Evolutionary conservation across 2,888 invertebrate species (phyloP).

Genomic region (Scaptodrosophila latifasciaeformis): DNA sequence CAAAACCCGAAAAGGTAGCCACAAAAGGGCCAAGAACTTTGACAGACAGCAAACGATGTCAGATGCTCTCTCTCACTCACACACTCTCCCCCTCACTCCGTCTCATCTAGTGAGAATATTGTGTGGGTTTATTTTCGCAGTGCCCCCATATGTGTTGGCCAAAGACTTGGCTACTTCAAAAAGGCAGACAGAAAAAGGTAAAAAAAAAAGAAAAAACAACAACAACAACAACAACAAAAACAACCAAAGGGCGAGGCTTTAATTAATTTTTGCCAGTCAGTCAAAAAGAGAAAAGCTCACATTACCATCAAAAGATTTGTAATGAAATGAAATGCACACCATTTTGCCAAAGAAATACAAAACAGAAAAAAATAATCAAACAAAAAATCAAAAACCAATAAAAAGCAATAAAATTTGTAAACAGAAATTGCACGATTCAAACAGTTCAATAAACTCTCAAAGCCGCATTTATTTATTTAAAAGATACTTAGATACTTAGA

Average conservation of each 20-base stretch:
- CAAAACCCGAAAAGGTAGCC: too few species aligned
- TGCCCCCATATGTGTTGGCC: background rate
- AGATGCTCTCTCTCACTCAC: constrained; percentile 5
- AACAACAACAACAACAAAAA: constrained; percentile 21
- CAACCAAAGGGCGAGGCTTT: constrained; percentile 59
- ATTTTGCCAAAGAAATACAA: constrained; percentile 6
- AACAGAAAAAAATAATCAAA: constrained; percentile 15
- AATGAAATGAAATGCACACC: too few species aligned
- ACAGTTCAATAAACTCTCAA: constrained; percentile 48
- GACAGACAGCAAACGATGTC: constrained; percentile 1
- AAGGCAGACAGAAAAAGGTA: constrained; percentile 43
- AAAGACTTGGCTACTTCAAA: constrained; percentile 16
- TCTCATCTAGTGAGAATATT: too few species aligned
- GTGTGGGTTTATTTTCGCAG: too few species aligned
- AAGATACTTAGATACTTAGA: constrained; percentile 54
- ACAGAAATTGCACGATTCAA: too few species aligned
- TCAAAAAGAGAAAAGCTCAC: background rate
- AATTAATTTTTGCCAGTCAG: constrained; percentile 58
- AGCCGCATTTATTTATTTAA: constrained; percentile 54
- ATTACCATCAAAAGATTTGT: background rate
- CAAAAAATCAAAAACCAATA: constrained; percentile 64
- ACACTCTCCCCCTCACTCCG: too few species aligned
- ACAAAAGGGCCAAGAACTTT: background rate
- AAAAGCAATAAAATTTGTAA: constrained; percentile 50
- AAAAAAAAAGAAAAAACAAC: constrained; percentile 16